Evolutionary conservation across 2,797 vertebrate genomes (phyloP), one percentile per base, ranked within the genome.

Genomic region (Sebastiscus albofasciatus): DNA sequence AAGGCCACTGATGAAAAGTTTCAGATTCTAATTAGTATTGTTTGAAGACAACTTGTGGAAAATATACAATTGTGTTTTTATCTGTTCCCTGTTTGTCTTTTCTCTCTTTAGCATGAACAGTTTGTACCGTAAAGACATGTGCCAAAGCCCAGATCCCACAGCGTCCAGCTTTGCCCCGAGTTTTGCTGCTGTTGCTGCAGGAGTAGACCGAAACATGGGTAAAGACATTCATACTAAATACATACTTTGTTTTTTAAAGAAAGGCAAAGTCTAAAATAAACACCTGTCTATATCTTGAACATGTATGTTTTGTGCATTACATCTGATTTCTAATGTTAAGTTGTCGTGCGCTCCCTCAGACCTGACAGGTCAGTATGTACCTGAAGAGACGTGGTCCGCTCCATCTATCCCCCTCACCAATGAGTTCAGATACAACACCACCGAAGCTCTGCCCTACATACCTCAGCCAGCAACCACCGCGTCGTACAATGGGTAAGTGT

Each of bases 351-450:
- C 58, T 69, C 22, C 31, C 58, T 24, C 85, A 95, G 96, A 95
- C 8, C 58, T 90, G 67, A 66, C 90, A 82, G 94, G 96, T 89
- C 94, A 97, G 60, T 98, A 97, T 86, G 76, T 96, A 27, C 77
- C 96, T 1, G 97, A 97, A 80, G 97, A 98, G 77, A 93, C 96
- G 11, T 99, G 97, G 97, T 93, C 98, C 0, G 87, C 96, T 13
- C 97, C 96, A 33, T 97, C 97, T 1, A 89, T 97, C 76, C 98
- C 98, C 9, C 82, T 98, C 90, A 96, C 97, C 62, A 98, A 96
- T 76, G 95, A 96, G 89, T 96, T 99, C 86, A 96, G 95, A 93
- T 99, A 98, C 91, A 96, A 96, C 85, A 91, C 97, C 90, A 94
- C 96, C 11, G 97, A 94, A 83, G 91, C 96, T 3, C 82, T 95